Percentiles rank a stretch among this genome's conserved stretches.
These are phyloP conservation scores for Trileptium ribeirensis DNA, from an alignment of 2,888 invertebrate genomes.

Conservation along the genomic window DNA sequence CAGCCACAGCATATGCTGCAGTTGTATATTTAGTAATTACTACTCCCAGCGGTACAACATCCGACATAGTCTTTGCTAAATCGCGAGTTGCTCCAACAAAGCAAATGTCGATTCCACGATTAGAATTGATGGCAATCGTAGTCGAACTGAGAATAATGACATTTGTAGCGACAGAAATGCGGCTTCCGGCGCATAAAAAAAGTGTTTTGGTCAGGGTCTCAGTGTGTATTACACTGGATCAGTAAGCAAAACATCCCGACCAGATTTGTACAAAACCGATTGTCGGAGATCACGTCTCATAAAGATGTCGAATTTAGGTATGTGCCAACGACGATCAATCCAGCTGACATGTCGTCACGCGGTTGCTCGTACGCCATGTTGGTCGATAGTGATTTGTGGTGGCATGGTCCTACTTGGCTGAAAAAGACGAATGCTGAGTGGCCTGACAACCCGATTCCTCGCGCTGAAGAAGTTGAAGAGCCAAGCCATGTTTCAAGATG, in stretches of 20 bases:
- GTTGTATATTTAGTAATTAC: not conserved
- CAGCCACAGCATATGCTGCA: not conserved
- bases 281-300: not conserved
- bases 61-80: not conserved
- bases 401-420: too few relatives aligned
- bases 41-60: not conserved
- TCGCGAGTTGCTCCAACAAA: not conserved
- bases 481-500: too few relatives aligned
- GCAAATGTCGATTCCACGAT: constrained; percentile 20
- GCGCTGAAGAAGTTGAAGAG: too few relatives aligned
- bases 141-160: not conserved
- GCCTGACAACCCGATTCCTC: too few relatives aligned
- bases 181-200: not conserved
- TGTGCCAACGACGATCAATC: constrained; percentile 35
- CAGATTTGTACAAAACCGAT: not conserved
- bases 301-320: not conserved
- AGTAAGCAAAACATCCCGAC: not conserved
- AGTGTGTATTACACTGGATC: constrained; percentile 9
- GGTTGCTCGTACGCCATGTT: too few relatives aligned
- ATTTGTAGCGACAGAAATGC: not conserved
- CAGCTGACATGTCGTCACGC: constrained; percentile 36
- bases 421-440: too few relatives aligned
- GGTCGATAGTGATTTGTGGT: too few relatives aligned
- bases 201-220: not conserved
- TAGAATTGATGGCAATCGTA: not conserved